Conservation (phyloP, 1,140 invertebrate genomes). For the Aphis gossypii region DNA sequence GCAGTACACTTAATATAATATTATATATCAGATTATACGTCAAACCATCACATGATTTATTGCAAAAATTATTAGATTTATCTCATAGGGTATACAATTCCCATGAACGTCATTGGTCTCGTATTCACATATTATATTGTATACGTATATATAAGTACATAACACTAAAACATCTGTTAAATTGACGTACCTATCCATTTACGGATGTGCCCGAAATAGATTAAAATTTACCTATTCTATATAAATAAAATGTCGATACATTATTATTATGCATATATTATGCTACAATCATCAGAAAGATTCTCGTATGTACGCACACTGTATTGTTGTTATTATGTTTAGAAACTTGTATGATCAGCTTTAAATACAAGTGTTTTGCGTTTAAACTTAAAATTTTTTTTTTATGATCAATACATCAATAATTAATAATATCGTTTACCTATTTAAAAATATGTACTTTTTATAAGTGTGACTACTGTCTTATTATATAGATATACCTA, state of each 20-base stretch:
- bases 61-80: background rate
- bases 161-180: background rate
- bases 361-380: too few relatives aligned
- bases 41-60: constrained; percentile 6
- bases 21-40: constrained; percentile 1
- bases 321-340: too few relatives aligned
- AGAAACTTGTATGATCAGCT: too few relatives aligned
- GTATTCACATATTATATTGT: background rate
- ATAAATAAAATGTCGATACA: background rate
- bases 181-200: background rate
- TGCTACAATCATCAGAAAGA: background rate
- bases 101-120: background rate
- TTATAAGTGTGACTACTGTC: background rate
- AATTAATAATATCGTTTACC: too few relatives aligned
- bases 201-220: background rate
- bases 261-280: background rate
- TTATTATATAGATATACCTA: background rate
- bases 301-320: background rate
- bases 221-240: background rate
- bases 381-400: too few relatives aligned
- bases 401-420: too few relatives aligned
- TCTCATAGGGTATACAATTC: background rate
- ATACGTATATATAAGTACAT: background rate
- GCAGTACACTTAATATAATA: background rate
- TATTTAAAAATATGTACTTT: background rate